Percentiles rank a stretch among this genome's conserved stretches.
Evolutionary conservation across 2,113 vertebrate genomes (phyloP).

Genomic region (Nematolebias whitei): DNA sequence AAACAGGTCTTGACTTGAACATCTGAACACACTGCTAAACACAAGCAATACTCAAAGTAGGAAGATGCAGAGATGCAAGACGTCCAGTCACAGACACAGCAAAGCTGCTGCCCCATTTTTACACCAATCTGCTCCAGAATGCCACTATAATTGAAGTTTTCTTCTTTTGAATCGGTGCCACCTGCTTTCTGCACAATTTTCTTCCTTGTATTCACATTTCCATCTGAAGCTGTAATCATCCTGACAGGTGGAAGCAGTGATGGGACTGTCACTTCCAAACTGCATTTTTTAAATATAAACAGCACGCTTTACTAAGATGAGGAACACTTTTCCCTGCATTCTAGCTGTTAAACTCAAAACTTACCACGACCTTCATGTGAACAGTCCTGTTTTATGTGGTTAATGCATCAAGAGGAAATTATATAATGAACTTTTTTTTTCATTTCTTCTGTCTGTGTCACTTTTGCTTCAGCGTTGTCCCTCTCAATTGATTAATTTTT

Average conservation of each 20-base stretch:
- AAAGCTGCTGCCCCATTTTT: background rate
- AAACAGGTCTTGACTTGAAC: no score
- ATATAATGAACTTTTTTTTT: background rate
- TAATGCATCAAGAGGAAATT: background rate
- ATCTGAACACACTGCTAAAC: background rate
- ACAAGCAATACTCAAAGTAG: background rate
- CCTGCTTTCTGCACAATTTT: slow-evolving; percentile 21
- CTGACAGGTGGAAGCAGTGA: slow-evolving; percentile 14
- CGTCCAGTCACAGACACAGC: slow-evolving; percentile 5
- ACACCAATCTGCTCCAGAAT: slow-evolving; percentile 7
- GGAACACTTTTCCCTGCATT: background rate
- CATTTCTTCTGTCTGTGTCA: background rate
- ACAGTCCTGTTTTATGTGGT: slow-evolving; percentile 3
- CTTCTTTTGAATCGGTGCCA: slow-evolving; percentile 9
- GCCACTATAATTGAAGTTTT: slow-evolving; percentile 6
- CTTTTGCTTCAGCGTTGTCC: slow-evolving; percentile 2
- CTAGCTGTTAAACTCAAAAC: background rate
- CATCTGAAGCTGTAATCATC: slow-evolving; percentile 13
- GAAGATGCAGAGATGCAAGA: background rate
- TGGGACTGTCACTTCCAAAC: slow-evolving; percentile 16
- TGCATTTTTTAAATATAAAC: slow-evolving; percentile 27
- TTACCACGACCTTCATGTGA: background rate
- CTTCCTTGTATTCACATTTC: slow-evolving; percentile 14
- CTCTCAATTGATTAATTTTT: background rate
- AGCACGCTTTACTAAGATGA: background rate